Evolutionary conservation across 2,113 vertebrate genomes (phyloP), one percentile per base, ranked within the genome.

Genomic region (Menura novaehollandiae): DNA sequence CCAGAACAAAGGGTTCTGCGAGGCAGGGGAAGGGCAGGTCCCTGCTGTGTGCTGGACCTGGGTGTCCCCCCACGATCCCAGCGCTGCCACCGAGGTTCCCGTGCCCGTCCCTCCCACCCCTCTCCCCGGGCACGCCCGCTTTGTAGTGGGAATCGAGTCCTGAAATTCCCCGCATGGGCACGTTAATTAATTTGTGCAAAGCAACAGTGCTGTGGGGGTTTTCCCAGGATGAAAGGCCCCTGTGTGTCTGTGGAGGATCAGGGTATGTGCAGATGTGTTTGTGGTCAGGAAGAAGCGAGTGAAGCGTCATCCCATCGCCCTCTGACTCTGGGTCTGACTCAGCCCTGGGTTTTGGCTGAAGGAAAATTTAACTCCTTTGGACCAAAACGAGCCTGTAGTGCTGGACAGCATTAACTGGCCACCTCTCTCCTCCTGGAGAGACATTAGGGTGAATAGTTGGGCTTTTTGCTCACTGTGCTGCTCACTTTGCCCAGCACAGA

Each of bases 71-170:
- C 19, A 7, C 0, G 0, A 8, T 28, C 15, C 62, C 51, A 46
- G 58, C 0, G 0, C 63, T n/a, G 55, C 71, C n/a, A 0, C 30
- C 0, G 2, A 5, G 77, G 63, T 77, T 6, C 6, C 1, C 0
- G 68, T 41, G 81, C 93, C 85, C 59, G 2, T n/a, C 64, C 11
- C 30, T 56, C 33, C 78, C 87, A 20, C 63, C 63, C 71, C 2
- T 14, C 46, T 68, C 26, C 64, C 52, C 0, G 0, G 28, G 5
- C 86, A 17, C 1, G 0, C 52, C 32, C 0, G 9, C 82, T 76
- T 43, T 83, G 78, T 44, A 27, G 85, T 46, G 82, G 74, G 67
- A 75, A 10, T 26, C 47, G 1, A 51, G 20, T 1, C 66, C 15
- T 7, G 13, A 39, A 79, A 82, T 64, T 46, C 78, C 69, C 75